A percentile compares a stretch with the other conserved stretches of the same genome.
Evolutionary conservation across 2,113 vertebrate genomes (phyloP).

Genomic region (Talpa occidentalis): DNA sequence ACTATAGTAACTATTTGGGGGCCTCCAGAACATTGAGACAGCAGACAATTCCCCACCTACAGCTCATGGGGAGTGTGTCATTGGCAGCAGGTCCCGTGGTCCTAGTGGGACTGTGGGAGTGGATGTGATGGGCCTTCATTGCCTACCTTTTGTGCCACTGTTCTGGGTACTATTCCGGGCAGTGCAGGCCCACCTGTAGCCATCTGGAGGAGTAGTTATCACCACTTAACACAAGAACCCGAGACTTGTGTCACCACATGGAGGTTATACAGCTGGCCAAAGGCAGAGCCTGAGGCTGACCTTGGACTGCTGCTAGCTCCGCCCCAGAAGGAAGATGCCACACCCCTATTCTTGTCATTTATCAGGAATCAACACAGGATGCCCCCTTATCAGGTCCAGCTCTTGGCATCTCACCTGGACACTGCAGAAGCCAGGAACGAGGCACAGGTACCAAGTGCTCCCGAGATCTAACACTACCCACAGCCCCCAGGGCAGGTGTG

Average conservation of each 20-base stretch:
- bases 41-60: neutral
- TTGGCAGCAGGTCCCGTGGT: neutral
- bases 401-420: neutral
- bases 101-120: neutral
- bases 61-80: neutral
- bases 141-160: neutral
- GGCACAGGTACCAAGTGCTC: neutral
- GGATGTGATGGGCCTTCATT: neutral
- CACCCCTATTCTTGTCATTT: accelerated
- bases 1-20: neutral
- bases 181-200: neutral
- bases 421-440: neutral
- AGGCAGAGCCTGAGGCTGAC: neutral
- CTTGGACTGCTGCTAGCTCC: neutral
- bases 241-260: neutral
- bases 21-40: no score
- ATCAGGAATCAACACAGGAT: neutral
- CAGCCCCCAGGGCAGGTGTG: neutral
- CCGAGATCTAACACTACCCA: accelerated
- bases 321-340: neutral
- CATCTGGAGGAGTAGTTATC: neutral
- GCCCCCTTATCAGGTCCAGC: no score
- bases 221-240: neutral
- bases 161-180: no score
- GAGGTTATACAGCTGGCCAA: neutral